phyloP scores from a whole-genome alignment of 2,113 vertebrate genomes.

The Oncorhynchus gorbuscha region DNA sequence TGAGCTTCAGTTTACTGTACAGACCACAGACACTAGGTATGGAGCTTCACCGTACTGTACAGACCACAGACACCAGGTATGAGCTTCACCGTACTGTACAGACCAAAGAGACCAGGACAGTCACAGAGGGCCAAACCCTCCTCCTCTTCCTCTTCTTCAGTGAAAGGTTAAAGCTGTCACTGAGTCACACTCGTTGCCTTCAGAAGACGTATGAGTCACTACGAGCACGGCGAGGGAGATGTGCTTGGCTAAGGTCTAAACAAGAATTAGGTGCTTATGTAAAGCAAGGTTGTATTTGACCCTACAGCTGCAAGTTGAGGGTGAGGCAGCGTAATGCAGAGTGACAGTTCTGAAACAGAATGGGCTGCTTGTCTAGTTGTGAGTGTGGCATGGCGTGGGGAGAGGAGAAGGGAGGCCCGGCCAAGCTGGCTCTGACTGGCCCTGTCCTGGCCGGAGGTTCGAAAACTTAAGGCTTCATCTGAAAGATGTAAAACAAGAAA shows the following conservation, averaged over 20 bases:
- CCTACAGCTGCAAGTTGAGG: slow-evolving; percentile 54
- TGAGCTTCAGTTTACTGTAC: no score
- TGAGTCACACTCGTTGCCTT: slow-evolving; percentile 26
- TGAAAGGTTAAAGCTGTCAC: slow-evolving; percentile 39
- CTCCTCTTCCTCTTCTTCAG: background rate
- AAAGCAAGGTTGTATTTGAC: slow-evolving; percentile 57
- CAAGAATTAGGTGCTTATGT: slow-evolving; percentile 52
- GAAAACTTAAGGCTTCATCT: slow-evolving; percentile 27
- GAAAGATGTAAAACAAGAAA: slow-evolving; percentile 24
- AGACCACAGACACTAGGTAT: background rate
- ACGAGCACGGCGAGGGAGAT: slow-evolving; percentile 1
- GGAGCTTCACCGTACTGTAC: no score
- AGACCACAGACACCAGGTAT: background rate
- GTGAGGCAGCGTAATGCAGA: slow-evolving; percentile 57
- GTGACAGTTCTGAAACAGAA: slow-evolving; percentile 60
- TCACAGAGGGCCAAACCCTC: background rate
- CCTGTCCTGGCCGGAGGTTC: slow-evolving; percentile 28
- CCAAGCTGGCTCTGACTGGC: slow-evolving; percentile 36
- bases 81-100: no score
- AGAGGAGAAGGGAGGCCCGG: background rate
- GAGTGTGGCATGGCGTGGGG: background rate
- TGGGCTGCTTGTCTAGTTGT: slow-evolving; percentile 38
- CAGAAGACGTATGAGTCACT: slow-evolving; percentile 34
- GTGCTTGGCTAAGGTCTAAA: background rate
- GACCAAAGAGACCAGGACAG: background rate